Evolutionary conservation across 2,888 invertebrate species (phyloP).

Genomic region (Lycophotia porphyrea): DNA sequence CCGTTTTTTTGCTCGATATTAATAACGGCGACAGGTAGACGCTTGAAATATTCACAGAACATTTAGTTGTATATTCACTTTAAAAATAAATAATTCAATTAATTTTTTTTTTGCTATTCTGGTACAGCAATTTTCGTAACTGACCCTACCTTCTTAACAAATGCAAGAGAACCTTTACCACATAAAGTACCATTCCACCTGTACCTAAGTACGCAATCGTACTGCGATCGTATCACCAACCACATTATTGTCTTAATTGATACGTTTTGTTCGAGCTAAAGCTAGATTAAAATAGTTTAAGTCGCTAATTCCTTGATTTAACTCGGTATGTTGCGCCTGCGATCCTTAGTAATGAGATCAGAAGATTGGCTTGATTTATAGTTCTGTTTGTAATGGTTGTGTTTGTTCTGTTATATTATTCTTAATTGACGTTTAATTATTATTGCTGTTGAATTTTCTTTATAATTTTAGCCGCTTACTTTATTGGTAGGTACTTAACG

Average conservation of each 20-base stretch:
- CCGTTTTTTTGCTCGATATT: no score
- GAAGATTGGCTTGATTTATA: conserved; percentile 69
- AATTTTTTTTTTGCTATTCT: no score
- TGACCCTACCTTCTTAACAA: background rate
- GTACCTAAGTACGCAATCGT: conserved; percentile 28
- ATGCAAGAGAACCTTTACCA: conserved; percentile 10
- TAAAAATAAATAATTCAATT: no score
- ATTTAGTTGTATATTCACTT: no score
- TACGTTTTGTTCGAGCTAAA: conserved; percentile 74
- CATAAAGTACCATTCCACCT: conserved; percentile 57
- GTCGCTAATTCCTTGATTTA: conserved; percentile 70
- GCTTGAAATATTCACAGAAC: no score
- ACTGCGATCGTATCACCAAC: conserved; percentile 64
- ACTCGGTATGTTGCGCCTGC: conserved; percentile 43
- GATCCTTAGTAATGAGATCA: conserved; percentile 59
- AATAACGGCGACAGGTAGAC: no score
- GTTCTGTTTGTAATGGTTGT: conserved; percentile 25
- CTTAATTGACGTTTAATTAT: conserved; percentile 41
- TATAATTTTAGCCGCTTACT: background rate
- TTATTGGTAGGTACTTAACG: background rate
- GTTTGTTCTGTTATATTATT: conserved; percentile 30
- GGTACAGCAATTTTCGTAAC: background rate
- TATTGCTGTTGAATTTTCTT: background rate
- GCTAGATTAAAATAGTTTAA: conserved; percentile 67
- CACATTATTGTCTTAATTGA: conserved; percentile 85